phyloP scores from a whole-genome alignment of 2,888 invertebrate genomes.

The Drosophila setosimentum region DNA sequence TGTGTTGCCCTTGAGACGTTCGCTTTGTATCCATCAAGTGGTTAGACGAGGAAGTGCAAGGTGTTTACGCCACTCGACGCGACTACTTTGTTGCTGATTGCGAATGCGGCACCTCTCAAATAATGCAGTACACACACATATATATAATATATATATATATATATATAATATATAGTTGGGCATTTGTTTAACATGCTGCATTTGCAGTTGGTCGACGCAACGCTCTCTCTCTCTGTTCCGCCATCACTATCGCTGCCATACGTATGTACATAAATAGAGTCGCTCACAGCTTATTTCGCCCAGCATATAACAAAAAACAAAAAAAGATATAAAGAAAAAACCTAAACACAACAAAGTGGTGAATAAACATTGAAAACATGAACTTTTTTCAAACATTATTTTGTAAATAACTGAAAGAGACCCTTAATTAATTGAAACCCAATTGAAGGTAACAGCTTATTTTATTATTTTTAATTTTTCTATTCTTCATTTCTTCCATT shows the following conservation, averaged over 20 bases:
- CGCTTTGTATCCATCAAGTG: slow-evolving; percentile 37
- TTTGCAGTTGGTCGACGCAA: slow-evolving; percentile 43
- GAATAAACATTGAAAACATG: background rate
- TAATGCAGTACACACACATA: slow-evolving; percentile 14
- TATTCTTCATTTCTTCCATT: background rate
- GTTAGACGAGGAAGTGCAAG: slow-evolving; percentile 53
- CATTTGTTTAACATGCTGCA: slow-evolving; percentile 72
- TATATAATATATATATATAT: slow-evolving; percentile 2
- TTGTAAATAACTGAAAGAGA: background rate
- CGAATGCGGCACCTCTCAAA: slow-evolving; percentile 35
- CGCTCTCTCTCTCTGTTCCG: slow-evolving; percentile 4
- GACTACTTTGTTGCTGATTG: slow-evolving; percentile 60
- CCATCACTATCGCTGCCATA: background rate
- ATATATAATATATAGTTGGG: slow-evolving; percentile 1
- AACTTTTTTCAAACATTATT: no score
- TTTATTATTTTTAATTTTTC: background rate
- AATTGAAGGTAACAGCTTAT: background rate
- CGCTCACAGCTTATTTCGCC: background rate
- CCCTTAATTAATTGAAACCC: background rate
- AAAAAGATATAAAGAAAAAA: background rate
- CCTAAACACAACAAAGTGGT: background rate
- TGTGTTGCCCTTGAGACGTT: slow-evolving; percentile 48
- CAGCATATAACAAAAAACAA: background rate
- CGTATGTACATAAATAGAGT: background rate
- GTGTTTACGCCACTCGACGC: slow-evolving; percentile 55